phyloP scores from a whole-genome alignment of 2,113 vertebrate species.

The Corythaeola cristata region DNA sequence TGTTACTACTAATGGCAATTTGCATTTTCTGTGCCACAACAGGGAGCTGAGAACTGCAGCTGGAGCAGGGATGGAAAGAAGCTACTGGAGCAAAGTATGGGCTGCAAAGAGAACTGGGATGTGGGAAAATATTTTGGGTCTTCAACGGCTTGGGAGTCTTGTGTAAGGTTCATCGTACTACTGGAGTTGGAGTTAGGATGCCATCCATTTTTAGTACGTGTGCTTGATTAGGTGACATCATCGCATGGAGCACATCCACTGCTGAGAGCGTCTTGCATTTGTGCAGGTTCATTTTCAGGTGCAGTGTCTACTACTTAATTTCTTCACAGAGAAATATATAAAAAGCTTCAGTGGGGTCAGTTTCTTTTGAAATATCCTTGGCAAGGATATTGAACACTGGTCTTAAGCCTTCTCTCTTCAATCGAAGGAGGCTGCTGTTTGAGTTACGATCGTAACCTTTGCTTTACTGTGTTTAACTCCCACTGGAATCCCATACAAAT shows the following conservation, averaged over 20 bases:
- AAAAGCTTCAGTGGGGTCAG: neutral
- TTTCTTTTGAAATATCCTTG: neutral
- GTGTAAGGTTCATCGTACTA: neutral
- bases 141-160: neutral
- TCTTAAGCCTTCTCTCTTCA: neutral
- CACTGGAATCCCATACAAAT: neutral
- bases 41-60: fast-evolving
- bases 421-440: neutral
- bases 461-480: neutral
- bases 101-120: neutral
- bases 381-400: neutral
- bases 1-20: neutral
- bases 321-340: neutral
- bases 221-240: neutral
- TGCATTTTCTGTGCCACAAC: neutral
- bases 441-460: slow-evolving; percentile 1
- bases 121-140: neutral
- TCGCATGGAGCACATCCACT: fast-evolving
- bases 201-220: fast-evolving
- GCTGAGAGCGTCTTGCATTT: neutral
- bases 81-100: neutral
- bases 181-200: neutral
- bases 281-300: neutral
- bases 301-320: neutral
- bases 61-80: neutral